Percentiles rank a stretch among this genome's conserved stretches.
These are phyloP conservation scores for Apus apus DNA, from an alignment of 2,113 vertebrate species.

Conservation along the genomic window DNA sequence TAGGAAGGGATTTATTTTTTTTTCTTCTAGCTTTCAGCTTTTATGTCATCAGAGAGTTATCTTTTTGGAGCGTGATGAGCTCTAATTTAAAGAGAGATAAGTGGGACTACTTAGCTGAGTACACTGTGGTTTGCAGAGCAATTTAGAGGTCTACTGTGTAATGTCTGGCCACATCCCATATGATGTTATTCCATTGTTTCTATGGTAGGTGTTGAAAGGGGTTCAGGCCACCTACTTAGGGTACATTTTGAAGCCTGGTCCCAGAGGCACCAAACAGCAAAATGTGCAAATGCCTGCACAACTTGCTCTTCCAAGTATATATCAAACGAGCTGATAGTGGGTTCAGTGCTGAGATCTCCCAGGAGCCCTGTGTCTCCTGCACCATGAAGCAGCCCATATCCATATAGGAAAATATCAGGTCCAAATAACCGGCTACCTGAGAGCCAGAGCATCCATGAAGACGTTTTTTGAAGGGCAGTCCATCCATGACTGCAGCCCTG, in stretches of 20 bases:
- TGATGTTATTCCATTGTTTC: background rate
- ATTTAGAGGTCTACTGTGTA: background rate
- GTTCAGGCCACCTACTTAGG: background rate
- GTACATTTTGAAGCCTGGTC: background rate
- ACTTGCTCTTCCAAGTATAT: background rate
- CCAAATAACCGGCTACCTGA: accelerated
- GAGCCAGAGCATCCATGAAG: background rate
- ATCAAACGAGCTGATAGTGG: background rate
- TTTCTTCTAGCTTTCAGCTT: background rate
- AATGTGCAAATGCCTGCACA: background rate
- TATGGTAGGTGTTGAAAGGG: background rate
- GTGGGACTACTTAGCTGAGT: slow-evolving; percentile 3
- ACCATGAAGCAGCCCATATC: accelerated
- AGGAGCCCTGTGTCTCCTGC: background rate
- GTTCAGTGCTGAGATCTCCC: background rate
- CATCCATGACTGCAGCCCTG: background rate
- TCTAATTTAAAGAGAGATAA: slow-evolving; percentile 24
- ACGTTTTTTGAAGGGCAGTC: background rate
- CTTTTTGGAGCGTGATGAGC: background rate
- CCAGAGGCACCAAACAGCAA: background rate
- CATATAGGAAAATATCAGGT: background rate
- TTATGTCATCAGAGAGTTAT: slow-evolving; percentile 12
- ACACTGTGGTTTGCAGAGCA: background rate
- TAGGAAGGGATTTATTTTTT: background rate
- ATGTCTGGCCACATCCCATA: background rate